These are phyloP conservation scores for Microctenopoma lineatum DNA, from an alignment of 2,797 vertebrate genomes.

Conservation along the genomic window DNA sequence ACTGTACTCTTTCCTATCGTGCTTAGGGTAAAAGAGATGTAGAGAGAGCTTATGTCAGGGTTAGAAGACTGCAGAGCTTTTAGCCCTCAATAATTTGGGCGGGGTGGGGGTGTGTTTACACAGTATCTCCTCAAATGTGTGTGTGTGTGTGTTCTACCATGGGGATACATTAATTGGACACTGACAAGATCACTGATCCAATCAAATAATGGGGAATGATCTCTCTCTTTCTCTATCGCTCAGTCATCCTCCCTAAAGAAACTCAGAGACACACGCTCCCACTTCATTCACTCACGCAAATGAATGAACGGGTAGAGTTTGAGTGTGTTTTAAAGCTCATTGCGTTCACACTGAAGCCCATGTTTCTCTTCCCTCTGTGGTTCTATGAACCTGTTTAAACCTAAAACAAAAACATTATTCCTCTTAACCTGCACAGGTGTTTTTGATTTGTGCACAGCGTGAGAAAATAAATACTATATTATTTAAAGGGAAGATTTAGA, in stretches of 20 bases:
- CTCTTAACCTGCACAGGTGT: too few species aligned
- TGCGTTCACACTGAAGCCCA: background rate
- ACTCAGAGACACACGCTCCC: background rate
- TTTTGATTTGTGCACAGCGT: too few species aligned
- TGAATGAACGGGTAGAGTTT: constrained; percentile 20
- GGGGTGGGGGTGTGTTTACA: background rate
- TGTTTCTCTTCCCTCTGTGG: background rate
- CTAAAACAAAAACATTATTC: background rate
- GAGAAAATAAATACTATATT: too few species aligned
- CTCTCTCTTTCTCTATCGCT: constrained; percentile 18
- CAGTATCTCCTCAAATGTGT: background rate
- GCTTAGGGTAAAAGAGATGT: background rate
- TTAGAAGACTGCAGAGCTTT: constrained; percentile 12
- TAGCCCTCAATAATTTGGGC: background rate
- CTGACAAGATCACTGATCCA: constrained; percentile 43
- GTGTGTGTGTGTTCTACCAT: constrained; percentile 22
- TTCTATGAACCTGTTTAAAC: background rate
- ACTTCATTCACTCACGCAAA: constrained; percentile 13
- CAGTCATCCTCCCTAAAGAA: background rate
- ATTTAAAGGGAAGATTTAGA: too few species aligned
- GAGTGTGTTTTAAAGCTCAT: constrained; percentile 5
- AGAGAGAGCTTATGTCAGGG: constrained; percentile 8
- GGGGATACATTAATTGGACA: constrained; percentile 54
- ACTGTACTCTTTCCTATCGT: constrained; percentile 22
- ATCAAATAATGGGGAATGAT: constrained; percentile 50